These are phyloP conservation scores for Pseudobourletiella spinata DNA, from an alignment of 1,140 invertebrate genomes.

Conservation along the genomic window DNA sequence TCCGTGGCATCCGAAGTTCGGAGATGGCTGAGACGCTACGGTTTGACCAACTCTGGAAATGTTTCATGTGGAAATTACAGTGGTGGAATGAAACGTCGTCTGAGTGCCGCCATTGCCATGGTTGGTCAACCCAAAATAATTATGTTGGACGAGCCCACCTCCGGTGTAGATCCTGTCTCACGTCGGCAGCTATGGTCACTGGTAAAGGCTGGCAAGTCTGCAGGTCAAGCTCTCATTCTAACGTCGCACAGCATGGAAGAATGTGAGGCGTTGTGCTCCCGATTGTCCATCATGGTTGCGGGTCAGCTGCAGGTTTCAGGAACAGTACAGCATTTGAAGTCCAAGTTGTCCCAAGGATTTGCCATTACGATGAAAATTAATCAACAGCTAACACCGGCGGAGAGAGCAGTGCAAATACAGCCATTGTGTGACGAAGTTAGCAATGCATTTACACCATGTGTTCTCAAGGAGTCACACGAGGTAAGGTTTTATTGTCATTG, in stretches of 20 bases:
- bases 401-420: not conserved
- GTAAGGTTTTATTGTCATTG: not conserved
- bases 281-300: slow-evolving; percentile 53
- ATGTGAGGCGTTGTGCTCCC: slow-evolving; percentile 46
- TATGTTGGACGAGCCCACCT: slow-evolving; percentile 56
- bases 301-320: slow-evolving; percentile 57
- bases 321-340: slow-evolving; percentile 47
- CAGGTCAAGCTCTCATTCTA: slow-evolving; percentile 34
- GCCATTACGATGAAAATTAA: slow-evolving; percentile 42
- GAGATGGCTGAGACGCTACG: slow-evolving; percentile 17
- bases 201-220: slow-evolving; percentile 32
- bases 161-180: slow-evolving; percentile 48
- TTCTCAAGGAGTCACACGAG: not conserved
- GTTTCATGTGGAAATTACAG: slow-evolving; percentile 38
- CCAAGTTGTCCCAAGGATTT: slow-evolving; percentile 52
- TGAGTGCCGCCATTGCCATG: slow-evolving; percentile 53
- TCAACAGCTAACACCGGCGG: not conserved
- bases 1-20: slow-evolving; percentile 42
- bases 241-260: slow-evolving; percentile 36
- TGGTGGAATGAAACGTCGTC: slow-evolving; percentile 54
- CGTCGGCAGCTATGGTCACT: slow-evolving; percentile 42
- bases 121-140: slow-evolving; percentile 54
- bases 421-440: not conserved
- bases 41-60: slow-evolving; percentile 39
- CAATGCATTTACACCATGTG: not conserved